Conservation (phyloP, 1,140 invertebrate genomes). For the Pseudachorutes palmiensis region DNA sequence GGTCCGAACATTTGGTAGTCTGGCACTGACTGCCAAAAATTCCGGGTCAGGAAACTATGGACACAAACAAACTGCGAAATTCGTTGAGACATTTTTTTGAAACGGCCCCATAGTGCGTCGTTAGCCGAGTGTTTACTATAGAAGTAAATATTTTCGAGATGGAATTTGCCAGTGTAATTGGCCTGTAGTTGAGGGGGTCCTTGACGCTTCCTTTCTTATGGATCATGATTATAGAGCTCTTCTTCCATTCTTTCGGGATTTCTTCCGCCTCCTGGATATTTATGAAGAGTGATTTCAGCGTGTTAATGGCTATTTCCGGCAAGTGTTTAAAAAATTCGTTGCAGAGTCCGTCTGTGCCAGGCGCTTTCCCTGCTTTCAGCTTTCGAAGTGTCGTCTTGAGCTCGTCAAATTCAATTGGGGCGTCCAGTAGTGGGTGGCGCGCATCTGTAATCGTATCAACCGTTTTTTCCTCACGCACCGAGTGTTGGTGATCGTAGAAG, state of each 20-base stretch:
- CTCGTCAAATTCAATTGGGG: slow-evolving; percentile 4
- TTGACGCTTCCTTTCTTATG: slow-evolving; percentile 33
- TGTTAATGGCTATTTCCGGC: not conserved
- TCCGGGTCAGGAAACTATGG: no score
- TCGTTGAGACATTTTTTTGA: no score
- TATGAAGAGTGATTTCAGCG: slow-evolving; percentile 4
- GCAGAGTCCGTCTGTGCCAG: slow-evolving; percentile 40
- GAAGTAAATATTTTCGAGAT: slow-evolving; percentile 35
- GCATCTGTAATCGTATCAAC: not conserved
- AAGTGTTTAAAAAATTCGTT: slow-evolving; percentile 41
- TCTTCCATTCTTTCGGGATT: slow-evolving; percentile 13
- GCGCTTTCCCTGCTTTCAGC: slow-evolving; percentile 35
- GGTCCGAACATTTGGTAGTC: no score
- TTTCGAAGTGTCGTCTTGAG: not conserved
- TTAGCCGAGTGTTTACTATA: slow-evolving; percentile 33
- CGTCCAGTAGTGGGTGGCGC: not conserved
- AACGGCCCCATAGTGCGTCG: no score
- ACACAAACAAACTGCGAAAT: no score
- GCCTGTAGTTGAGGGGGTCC: slow-evolving; percentile 37
- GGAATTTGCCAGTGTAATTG: slow-evolving; percentile 37
- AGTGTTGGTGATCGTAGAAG: not conserved
- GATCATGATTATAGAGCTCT: slow-evolving; percentile 10
- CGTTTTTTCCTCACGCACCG: not conserved
- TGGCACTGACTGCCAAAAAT: no score
- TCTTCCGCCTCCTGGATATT: not conserved